These are phyloP conservation scores for Lithobius niger DNA, from an alignment of 1,140 invertebrate species.

Conservation along the genomic window DNA sequence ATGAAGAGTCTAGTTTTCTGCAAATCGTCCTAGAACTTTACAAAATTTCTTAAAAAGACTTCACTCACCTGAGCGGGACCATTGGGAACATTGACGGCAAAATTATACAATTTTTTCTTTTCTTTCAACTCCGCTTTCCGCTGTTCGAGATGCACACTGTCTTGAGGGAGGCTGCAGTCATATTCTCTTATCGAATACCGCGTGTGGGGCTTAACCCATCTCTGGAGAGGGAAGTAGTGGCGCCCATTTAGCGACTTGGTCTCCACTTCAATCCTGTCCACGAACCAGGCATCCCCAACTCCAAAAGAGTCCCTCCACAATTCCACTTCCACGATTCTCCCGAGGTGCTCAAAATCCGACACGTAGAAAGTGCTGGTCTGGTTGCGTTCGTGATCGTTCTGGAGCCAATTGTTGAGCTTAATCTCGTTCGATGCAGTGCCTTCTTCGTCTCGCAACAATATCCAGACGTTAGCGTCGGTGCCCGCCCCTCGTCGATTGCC, in stretches of 20 bases:
- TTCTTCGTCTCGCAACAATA: slow-evolving; percentile 26
- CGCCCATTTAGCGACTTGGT: slow-evolving; percentile 3
- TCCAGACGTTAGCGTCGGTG: slow-evolving; percentile 32
- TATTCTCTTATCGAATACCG: slow-evolving; percentile 32
- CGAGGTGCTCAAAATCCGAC: slow-evolving; percentile 6
- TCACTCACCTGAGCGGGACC: slow-evolving; percentile 34
- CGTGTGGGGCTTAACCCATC: slow-evolving; percentile 33
- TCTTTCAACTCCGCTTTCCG: slow-evolving; percentile 29
- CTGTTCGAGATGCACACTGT: slow-evolving; percentile 28
- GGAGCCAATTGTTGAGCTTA: slow-evolving; percentile 27
- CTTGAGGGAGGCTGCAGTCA: slow-evolving; percentile 35
- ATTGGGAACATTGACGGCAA: slow-evolving; percentile 25
- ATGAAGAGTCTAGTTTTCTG: too few relatives aligned
- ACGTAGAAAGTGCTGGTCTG: slow-evolving; percentile 26
- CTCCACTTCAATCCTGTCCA: slow-evolving; percentile 21
- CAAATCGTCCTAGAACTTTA: too few relatives aligned
- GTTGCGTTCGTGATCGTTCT: slow-evolving; percentile 33
- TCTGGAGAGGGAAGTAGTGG: slow-evolving; percentile 33
- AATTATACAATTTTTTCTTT: slow-evolving; percentile 28
- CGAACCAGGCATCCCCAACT: slow-evolving; percentile 20
- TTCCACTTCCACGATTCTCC: slow-evolving; percentile 15
- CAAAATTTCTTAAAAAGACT: too few relatives aligned
- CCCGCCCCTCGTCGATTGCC: slow-evolving; percentile 31
- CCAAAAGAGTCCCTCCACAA: slow-evolving; percentile 20
- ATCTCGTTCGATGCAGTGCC: slow-evolving; percentile 23